phyloP scores from a whole-genome alignment of 1,140 invertebrate species.

The Leptinotarsa defecta region DNA sequence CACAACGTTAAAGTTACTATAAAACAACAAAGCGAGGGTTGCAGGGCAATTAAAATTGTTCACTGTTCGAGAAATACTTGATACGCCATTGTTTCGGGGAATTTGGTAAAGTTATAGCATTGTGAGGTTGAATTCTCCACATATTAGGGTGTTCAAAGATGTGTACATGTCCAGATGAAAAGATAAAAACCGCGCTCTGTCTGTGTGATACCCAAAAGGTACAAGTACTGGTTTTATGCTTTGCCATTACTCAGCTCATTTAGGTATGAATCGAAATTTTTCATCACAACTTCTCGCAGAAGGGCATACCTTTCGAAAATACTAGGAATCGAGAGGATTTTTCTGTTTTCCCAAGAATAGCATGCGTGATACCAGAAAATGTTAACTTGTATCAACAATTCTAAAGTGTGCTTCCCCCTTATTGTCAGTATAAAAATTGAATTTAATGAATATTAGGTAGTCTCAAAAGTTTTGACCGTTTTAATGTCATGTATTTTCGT shows the following conservation, averaged over 20 bases:
- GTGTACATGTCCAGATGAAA: conserved; percentile 26
- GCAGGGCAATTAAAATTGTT: conserved; percentile 26
- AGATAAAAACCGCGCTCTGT: conserved; percentile 26
- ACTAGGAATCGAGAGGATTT: neutral
- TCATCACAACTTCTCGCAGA: neutral
- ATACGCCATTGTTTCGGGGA: conserved; percentile 28
- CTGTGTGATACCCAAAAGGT: conserved; percentile 28
- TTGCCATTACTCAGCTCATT: conserved; percentile 12
- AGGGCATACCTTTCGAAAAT: conserved; percentile 12
- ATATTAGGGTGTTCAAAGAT: conserved; percentile 27
- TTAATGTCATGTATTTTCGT: too few relatives aligned
- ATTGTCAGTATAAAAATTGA: too few relatives aligned
- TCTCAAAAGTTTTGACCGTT: too few relatives aligned
- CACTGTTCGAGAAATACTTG: conserved; percentile 26
- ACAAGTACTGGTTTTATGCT: conserved; percentile 24
- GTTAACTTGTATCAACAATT: too few relatives aligned
- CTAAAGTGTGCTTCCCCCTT: too few relatives aligned
- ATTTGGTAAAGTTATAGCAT: conserved; percentile 24
- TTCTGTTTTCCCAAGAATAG: neutral
- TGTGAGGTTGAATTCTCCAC: conserved; percentile 25
- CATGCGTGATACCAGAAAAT: too few relatives aligned
- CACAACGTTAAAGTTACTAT: conserved; percentile 1
- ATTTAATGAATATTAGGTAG: too few relatives aligned
- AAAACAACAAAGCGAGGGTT: conserved; percentile 5
- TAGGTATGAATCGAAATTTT: conserved; percentile 21